Percentiles rank a stretch among this genome's conserved stretches.
Evolutionary conservation across 2,797 vertebrate genomes (phyloP).

Genomic region (Pterois miles): DNA sequence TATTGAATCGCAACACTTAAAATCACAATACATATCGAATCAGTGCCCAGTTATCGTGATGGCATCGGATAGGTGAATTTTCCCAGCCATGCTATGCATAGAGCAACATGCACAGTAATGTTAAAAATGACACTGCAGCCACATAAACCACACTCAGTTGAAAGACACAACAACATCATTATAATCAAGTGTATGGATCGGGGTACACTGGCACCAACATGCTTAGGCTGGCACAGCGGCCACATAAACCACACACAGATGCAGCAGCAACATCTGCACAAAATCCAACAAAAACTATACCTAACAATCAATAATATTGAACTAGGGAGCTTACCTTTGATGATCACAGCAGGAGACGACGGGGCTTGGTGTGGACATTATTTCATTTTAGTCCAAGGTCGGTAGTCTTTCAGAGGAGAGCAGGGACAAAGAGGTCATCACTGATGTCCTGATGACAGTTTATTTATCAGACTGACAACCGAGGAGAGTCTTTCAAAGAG

Average conservation of each 20-base stretch:
- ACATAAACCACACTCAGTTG: no score
- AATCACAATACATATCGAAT: no score
- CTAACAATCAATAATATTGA: background rate
- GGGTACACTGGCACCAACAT: background rate
- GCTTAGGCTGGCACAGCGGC: background rate
- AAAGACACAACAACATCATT: no score
- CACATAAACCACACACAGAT: background rate
- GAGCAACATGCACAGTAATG: background rate
- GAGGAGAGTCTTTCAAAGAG: background rate
- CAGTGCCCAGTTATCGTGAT: no score
- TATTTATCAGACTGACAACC: background rate
- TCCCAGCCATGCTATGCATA: no score
- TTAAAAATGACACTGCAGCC: background rate
- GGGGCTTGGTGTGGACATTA: background rate
- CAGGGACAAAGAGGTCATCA: background rate
- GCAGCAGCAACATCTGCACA: background rate
- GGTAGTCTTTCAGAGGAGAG: background rate
- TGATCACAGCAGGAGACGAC: background rate
- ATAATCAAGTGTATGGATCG: background rate
- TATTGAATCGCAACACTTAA: no score
- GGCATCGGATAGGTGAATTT: no score
- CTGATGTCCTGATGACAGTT: background rate
- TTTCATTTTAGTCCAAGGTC: background rate
- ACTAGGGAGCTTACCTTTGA: background rate
- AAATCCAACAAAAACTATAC: background rate